These are phyloP conservation scores for Leptodactylus fuscus DNA, from an alignment of 2,113 vertebrate genomes.

Conservation along the genomic window DNA sequence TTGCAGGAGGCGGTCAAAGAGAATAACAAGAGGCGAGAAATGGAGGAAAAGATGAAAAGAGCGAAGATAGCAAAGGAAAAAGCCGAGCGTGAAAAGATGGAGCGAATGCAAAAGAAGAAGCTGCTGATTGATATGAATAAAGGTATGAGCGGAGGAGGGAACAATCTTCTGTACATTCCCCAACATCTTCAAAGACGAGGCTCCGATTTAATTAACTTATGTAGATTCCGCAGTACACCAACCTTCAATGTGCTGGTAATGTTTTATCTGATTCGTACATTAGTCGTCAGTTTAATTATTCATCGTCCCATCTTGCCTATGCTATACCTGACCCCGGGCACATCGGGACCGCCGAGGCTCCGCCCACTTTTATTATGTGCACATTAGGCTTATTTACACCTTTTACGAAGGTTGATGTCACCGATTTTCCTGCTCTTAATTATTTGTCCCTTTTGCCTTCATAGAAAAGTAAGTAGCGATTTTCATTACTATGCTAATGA, in stretches of 20 bases:
- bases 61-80: constrained; percentile 98
- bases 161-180: neutral
- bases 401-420: neutral
- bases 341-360: neutral
- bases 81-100: constrained; percentile 92
- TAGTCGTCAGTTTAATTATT: constrained; percentile 10
- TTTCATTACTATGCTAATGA: constrained; percentile 29
- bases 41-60: constrained; percentile 95
- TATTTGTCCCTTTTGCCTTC: neutral
- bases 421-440: neutral
- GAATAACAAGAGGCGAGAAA: constrained; percentile 94
- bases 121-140: constrained; percentile 98
- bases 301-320: neutral
- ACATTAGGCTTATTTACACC: neutral
- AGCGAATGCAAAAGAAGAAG: constrained; percentile 96
- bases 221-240: constrained; percentile 31
- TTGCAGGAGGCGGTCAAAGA: constrained; percentile 93
- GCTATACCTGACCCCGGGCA: neutral
- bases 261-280: constrained; percentile 11
- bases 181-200: constrained; percentile 17
- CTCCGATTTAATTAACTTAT: constrained; percentile 52
- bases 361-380: neutral
- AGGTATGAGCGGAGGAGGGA: constrained; percentile 77
- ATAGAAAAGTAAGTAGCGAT: neutral
- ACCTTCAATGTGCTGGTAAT: neutral